Conservation (phyloP, 2,888 invertebrate species). For the Barypeithes pellucidus region DNA sequence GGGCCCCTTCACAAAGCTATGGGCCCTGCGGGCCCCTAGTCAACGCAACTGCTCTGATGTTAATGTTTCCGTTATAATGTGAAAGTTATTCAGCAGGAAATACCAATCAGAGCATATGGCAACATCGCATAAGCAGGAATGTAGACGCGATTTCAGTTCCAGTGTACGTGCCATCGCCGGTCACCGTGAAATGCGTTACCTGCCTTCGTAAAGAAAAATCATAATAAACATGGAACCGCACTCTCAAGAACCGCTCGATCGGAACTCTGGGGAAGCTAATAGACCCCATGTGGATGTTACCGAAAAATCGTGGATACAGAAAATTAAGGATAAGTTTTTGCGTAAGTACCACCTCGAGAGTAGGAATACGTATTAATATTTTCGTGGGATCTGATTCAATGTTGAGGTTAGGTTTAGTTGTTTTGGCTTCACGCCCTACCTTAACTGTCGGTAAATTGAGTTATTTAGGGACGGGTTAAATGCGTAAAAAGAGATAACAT, state of each 20-base stretch:
- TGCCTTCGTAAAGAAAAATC: not conserved
- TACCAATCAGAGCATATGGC: not conserved
- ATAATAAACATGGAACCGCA: constrained; percentile 18
- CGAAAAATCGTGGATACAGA: constrained; percentile 43
- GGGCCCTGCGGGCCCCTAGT: no score
- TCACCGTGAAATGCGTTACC: constrained; percentile 7
- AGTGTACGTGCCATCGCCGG: not conserved
- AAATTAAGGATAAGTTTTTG: constrained; percentile 58
- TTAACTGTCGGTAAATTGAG: not conserved
- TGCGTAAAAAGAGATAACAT: not conserved
- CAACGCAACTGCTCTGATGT: no score
- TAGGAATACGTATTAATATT: not conserved
- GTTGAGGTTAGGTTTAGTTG: constrained; percentile 5
- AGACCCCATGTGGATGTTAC: not conserved
- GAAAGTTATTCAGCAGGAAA: constrained; percentile 1
- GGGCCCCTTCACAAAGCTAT: no score
- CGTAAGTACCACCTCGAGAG: constrained; percentile 57
- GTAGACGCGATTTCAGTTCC: not conserved
- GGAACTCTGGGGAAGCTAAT: constrained; percentile 1
- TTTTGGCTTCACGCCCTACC: constrained; percentile 16
- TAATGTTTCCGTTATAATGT: not conserved
- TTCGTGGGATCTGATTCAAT: not conserved
- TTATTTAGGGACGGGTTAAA: not conserved
- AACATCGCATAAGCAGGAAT: constrained; percentile 3
- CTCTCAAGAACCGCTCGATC: constrained; percentile 1